Base-by-base conservation (phyloP, 2,888 invertebrate species). In the Callyntrura guangdongensis region DNA sequence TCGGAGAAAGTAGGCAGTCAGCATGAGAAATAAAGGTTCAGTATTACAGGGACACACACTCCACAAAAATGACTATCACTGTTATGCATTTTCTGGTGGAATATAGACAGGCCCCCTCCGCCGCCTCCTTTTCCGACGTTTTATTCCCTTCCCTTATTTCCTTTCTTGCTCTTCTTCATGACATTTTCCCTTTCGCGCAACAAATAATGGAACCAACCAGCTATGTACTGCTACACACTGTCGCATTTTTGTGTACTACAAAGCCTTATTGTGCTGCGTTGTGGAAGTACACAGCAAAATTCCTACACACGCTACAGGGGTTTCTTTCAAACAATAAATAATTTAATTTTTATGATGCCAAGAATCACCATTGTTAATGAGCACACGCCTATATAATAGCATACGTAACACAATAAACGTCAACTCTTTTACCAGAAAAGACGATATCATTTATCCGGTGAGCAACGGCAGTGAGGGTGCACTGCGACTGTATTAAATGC, bases 1-100 rank as follows among this genome's bases (percentile, higher is more conserved):
- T 91, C 91, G 91, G 91, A 91, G 91, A 91, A 91, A 91, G 91
- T 91, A 91, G 91, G 91, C 91, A 91, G 91, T 86, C 87, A 86
- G 86, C 87, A 87, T 87, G 64, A 87, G 91, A 91, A 91, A 91
- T 91, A 87, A 91, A 91, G 83, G 86, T 77, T 83, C 67, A 91
- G 86, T 83, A 87, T 83, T 86, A 79, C 90, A 86, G 86, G 86
- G 86, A 90, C 90, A 90, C 90, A 69, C 88, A 59, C 86, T 82
- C 81, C 45, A 53, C 53, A 36, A 90, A 86, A 90, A 82, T 74
- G 86, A 86, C 90, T 90, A 90, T 90, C 90, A 90, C 90, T 90
- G 86, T 86, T 81, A 83, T 90, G 79, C 84, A 81, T 81, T 90
- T 25, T 86, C 82, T 74, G 82, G 86, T 69, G 82, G 91, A 77